A percentile compares a stretch with the other conserved stretches of the same genome.
Conservation (phyloP, 2,888 invertebrate species). For the Andrena fulva region DNA sequence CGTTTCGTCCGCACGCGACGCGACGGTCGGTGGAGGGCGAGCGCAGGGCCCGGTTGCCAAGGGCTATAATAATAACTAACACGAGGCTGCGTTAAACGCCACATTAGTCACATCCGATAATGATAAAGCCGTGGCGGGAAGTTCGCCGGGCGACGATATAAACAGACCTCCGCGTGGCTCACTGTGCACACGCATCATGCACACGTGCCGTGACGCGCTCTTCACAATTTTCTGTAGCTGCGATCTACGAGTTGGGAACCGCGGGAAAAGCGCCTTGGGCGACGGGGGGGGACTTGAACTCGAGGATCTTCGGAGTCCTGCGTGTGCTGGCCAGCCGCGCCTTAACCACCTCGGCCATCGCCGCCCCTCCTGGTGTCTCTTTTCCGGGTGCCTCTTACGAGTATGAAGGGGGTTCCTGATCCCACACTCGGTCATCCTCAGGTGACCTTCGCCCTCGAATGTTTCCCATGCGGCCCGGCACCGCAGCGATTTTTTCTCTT, state of each 20-base stretch:
- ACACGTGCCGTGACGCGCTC: conserved; percentile 44
- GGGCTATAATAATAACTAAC: conserved; percentile 80
- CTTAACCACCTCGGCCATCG: too few relatives aligned
- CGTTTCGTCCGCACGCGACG: conserved; percentile 62
- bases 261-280: too few relatives aligned
- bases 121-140: conserved; percentile 77
- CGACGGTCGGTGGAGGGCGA: conserved; percentile 49
- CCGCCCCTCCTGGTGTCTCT: too few relatives aligned
- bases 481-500: too few relatives aligned
- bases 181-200: conserved; percentile 46
- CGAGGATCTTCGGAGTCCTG: too few relatives aligned
- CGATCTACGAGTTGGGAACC: conserved; percentile 26
- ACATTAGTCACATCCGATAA: conserved; percentile 81
- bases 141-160: conserved; percentile 72
- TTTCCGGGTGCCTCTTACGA: too few relatives aligned
- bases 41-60: conserved; percentile 71
- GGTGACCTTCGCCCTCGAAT: too few relatives aligned
- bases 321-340: too few relatives aligned
- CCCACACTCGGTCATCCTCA: too few relatives aligned
- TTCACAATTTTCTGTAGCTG: conserved; percentile 50
- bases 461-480: too few relatives aligned
- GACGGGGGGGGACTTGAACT: too few relatives aligned
- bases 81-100: conserved; percentile 79
- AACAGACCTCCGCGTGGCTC: conserved; percentile 59
- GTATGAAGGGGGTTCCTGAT: too few relatives aligned